Conservation (phyloP, 2,113 vertebrate species). For the Gallinago paraguaiae region DNA sequence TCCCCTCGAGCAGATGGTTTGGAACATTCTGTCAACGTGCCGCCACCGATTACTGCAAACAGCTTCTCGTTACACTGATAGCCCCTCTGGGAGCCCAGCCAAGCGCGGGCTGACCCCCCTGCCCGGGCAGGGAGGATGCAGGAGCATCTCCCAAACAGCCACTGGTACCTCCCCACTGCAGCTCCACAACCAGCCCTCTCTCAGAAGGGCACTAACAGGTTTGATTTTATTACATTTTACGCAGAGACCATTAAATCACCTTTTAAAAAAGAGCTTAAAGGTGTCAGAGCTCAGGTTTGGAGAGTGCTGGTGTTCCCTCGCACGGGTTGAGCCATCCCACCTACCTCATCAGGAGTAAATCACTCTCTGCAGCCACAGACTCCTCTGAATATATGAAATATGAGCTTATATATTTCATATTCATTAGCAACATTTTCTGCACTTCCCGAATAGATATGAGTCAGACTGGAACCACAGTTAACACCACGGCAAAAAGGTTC, state of each 20-base stretch:
- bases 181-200: neutral
- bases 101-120: conserved; percentile 57
- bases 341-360: neutral
- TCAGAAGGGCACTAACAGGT: neutral
- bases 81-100: conserved; percentile 84
- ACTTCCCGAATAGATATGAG: conserved; percentile 15
- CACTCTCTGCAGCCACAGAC: neutral
- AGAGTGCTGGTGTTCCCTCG: rapidly evolving
- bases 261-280: neutral
- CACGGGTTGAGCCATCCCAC: neutral
- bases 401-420: conserved; percentile 19
- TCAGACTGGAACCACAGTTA: conserved; percentile 3
- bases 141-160: neutral
- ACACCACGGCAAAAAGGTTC: neutral
- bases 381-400: conserved; percentile 6
- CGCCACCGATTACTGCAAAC: conserved; percentile 91
- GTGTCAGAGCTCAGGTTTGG: neutral
- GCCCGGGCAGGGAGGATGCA: neutral
- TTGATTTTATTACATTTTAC: neutral
- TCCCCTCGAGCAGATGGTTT: conserved; percentile 93
- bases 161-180: rapidly evolving
- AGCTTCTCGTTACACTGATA: conserved; percentile 88
- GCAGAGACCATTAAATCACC: neutral
- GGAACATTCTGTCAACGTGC: conserved; percentile 91
- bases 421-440: conserved; percentile 11